Percentiles rank a stretch among this genome's conserved stretches.
Evolutionary conservation across 2,888 invertebrate genomes (phyloP).

Genomic region (Choreutis nemorana): DNA sequence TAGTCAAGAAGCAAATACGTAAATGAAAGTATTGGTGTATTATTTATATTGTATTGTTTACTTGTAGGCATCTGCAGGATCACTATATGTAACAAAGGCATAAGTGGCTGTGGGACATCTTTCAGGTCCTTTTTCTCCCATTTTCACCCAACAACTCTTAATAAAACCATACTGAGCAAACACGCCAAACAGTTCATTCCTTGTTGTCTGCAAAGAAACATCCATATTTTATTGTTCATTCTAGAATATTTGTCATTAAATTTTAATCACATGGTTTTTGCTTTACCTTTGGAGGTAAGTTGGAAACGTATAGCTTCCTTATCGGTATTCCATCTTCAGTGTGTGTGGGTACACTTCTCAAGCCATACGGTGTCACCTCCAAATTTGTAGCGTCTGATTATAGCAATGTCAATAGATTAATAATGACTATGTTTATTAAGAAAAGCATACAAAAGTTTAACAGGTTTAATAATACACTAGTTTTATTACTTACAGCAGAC

Average conservation of each 20-base stretch:
- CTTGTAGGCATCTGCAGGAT: slow-evolving; percentile 61
- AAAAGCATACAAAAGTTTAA: neutral
- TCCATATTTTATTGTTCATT: neutral
- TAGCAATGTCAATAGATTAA: neutral
- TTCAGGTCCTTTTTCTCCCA: slow-evolving; percentile 43
- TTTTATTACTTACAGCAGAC: slow-evolving; percentile 1
- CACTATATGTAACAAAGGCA: slow-evolving; percentile 65
- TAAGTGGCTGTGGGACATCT: slow-evolving; percentile 40
- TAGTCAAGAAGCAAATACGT: neutral
- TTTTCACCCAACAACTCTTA: slow-evolving; percentile 61
- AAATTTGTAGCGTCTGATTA: slow-evolving; percentile 31
- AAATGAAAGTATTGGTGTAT: neutral
- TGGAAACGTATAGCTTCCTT: slow-evolving; percentile 65
- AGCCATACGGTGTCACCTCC: slow-evolving; percentile 25
- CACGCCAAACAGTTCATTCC: slow-evolving; percentile 56
- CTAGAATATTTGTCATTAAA: neutral
- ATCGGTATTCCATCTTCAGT: slow-evolving; percentile 68
- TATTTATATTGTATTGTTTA: slow-evolving; percentile 23
- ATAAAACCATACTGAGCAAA: slow-evolving; percentile 66
- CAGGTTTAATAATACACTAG: neutral
- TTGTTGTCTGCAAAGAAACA: slow-evolving; percentile 55
- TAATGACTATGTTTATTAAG: neutral
- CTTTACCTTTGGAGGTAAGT: slow-evolving; percentile 63
- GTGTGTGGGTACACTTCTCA: slow-evolving; percentile 47
- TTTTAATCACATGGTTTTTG: slow-evolving; percentile 2